Percentiles rank a stretch among this genome's conserved stretches.
phyloP scores from a whole-genome alignment of 1,140 invertebrate genomes.

The Brachionus rotundiformis region DNA sequence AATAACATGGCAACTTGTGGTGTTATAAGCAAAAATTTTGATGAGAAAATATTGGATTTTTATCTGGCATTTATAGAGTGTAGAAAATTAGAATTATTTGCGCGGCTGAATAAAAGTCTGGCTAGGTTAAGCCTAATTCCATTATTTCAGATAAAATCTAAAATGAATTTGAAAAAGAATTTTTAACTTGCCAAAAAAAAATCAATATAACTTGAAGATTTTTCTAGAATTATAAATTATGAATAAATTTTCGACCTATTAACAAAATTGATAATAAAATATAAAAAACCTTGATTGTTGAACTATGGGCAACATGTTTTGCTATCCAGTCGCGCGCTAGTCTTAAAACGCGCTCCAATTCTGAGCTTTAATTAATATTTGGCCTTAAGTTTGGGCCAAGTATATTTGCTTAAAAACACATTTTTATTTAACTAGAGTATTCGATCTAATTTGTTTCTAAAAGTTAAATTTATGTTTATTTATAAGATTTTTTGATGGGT shows the following conservation, averaged over 20 bases:
- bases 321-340: background rate
- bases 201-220: background rate
- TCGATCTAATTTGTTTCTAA: background rate
- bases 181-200: background rate
- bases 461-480: background rate
- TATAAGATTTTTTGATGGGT: background rate
- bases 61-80: background rate
- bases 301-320: background rate
- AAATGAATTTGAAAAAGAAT: background rate
- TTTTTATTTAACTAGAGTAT: background rate
- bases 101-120: background rate
- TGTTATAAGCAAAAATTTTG: background rate
- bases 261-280: too few species aligned
- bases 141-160: background rate
- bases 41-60: background rate
- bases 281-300: background rate
- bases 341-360: background rate
- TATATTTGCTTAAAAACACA: too few species aligned
- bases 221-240: slow-evolving; percentile 20
- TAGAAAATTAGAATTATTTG: background rate
- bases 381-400: background rate
- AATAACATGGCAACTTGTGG: too few species aligned
- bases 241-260: background rate
- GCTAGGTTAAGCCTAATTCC: background rate
- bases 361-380: background rate